Conservation (phyloP, 2,888 invertebrate species). For the Apocheima hispidaria region DNA sequence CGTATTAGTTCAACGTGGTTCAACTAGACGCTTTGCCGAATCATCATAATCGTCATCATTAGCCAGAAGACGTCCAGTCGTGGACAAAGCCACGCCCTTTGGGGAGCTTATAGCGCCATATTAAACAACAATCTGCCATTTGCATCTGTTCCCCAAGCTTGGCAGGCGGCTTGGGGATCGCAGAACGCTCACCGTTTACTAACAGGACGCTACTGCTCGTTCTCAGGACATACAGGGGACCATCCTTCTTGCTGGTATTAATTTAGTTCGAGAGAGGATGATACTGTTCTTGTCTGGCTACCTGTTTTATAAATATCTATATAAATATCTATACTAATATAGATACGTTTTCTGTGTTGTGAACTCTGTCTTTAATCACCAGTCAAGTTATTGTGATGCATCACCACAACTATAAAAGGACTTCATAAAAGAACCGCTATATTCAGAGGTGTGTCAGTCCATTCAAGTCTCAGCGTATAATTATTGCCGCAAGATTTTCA, state of each 20-base stretch:
- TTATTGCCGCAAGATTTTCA: slow-evolving; percentile 78
- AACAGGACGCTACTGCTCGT: too few relatives aligned
- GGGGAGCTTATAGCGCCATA: too few relatives aligned
- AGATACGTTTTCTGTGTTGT: not conserved
- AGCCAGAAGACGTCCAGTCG: too few relatives aligned
- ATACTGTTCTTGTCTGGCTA: not conserved
- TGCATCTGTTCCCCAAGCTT: too few relatives aligned
- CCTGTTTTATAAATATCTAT: not conserved
- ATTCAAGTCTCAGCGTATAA: slow-evolving; percentile 61
- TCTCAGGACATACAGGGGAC: too few relatives aligned
- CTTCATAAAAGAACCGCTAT: slow-evolving; percentile 49
- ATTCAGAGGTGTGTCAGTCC: slow-evolving; percentile 46
- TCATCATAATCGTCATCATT: too few relatives aligned
- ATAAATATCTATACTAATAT: not conserved
- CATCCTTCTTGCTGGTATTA: too few relatives aligned
- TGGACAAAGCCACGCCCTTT: too few relatives aligned
- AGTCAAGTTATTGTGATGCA: slow-evolving; percentile 3
- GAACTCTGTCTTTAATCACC: not conserved
- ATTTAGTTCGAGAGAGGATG: not conserved
- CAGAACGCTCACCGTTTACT: too few relatives aligned
- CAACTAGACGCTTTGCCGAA: not conserved
- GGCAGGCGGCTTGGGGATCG: too few relatives aligned
- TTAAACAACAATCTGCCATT: too few relatives aligned
- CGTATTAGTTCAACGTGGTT: slow-evolving; percentile 17
- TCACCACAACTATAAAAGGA: slow-evolving; percentile 16